Evolutionary conservation across 2,797 vertebrate species (phyloP).

Genomic region (Naso thynnoides): DNA sequence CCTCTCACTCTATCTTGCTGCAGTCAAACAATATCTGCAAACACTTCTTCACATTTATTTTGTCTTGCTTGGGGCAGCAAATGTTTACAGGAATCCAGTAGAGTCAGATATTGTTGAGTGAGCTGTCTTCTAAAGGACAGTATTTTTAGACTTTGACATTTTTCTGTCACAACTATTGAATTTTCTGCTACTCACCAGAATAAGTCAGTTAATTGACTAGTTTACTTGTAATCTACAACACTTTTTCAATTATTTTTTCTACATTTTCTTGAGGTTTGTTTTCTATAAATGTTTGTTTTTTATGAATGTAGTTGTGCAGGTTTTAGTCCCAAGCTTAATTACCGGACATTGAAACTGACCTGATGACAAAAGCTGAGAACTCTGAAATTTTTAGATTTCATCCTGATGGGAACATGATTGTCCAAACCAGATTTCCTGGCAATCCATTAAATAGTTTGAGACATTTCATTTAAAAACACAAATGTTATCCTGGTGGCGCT

Average conservation of each 20-base stretch:
- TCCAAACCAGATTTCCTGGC: not conserved
- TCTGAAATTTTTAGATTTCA: not conserved
- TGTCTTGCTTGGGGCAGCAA: not conserved
- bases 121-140: not conserved
- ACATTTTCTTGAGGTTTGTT: too few relatives aligned
- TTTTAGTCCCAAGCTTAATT: not conserved
- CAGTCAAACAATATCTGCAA: slow-evolving; percentile 28
- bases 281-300: too few relatives aligned
- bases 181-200: not conserved
- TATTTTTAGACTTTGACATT: too few relatives aligned
- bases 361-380: not conserved
- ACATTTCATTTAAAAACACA: too few relatives aligned
- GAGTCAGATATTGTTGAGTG: not conserved
- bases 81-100: not conserved
- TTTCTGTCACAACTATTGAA: not conserved
- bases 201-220: not conserved
- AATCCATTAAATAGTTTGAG: not conserved
- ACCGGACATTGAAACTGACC: too few relatives aligned
- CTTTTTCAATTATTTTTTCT: too few relatives aligned
- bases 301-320: not conserved
- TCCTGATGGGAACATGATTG: not conserved
- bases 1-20: slow-evolving; percentile 5
- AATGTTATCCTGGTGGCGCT: too few relatives aligned
- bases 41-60: slow-evolving; percentile 29
- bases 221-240: not conserved